Base-by-base conservation (phyloP, 2,113 vertebrate species). In the Vireo altiloquus region DNA sequence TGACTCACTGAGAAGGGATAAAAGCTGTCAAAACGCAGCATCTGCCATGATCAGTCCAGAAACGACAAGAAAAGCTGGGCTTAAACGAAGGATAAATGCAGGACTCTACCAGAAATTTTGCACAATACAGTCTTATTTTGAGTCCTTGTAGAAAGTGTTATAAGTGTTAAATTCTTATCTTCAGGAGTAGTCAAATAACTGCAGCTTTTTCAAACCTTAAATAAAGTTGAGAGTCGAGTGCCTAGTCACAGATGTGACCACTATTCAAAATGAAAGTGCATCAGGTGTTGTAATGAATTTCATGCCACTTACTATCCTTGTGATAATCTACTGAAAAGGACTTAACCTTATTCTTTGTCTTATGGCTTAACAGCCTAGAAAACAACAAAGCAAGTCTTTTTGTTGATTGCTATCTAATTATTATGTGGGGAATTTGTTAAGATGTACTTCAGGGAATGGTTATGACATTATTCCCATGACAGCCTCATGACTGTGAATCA, bases 371-470 rank as follows among this genome's bases (percentile, higher is more conserved):
- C 39, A 90, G 27, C 15, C 42, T 63, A 66, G 78, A 77, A 91
- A 69, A 93, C 22, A 95, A 74, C 1, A 6, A 87, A 92, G 25
- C 24, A 79, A 94, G 40, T 24, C 27, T 69, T 66, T 92, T 50
- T 72, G 61, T 53, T 91, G 74, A 65, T 76, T 76, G 35, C 46
- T 85, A 10, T 61, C 81, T 93, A 74, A 91, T 88, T 91, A 72
- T 89, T 72, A 70, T 77, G 85, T 65, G 53, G 59, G 75, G 54
- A 79, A 77, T 85, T 95, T 92, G 74, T 96, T 95, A 95, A 76
- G 75, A 91, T 82, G 47, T 53, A 74, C 71, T 88, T 85, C 71
- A 52, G 93, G 68, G 71, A 84, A 87, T 47, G 54, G 33, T 46
- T 87, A 77, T 94, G 93, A 87, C 82, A 76, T 82, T 87, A 90